Evolutionary conservation across 2,888 invertebrate species (phyloP).

Genomic region (Clostera curtula): DNA sequence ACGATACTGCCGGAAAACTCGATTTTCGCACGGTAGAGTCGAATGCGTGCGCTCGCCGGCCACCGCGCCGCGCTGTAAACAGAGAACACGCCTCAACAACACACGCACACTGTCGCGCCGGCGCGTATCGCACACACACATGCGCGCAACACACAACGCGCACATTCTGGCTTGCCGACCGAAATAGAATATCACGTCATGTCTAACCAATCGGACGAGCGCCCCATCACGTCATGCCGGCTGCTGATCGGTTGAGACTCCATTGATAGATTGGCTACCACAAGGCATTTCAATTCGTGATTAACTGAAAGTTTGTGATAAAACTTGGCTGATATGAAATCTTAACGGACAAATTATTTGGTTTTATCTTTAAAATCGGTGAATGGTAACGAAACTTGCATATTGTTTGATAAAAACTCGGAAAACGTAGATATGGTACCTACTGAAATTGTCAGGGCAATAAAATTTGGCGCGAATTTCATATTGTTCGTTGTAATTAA

Average conservation of each 20-base stretch:
- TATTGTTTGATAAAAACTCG: slow-evolving; percentile 4
- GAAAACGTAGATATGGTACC: slow-evolving; percentile 13
- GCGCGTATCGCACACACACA: slow-evolving; percentile 39
- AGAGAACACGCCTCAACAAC: slow-evolving; percentile 62
- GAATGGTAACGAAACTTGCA: slow-evolving; percentile 8
- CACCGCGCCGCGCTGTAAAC: slow-evolving; percentile 72
- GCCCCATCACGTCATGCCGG: slow-evolving; percentile 46
- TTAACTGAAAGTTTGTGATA: slow-evolving; percentile 70
- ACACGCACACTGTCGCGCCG: slow-evolving; percentile 52
- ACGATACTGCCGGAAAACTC: slow-evolving; percentile 60
- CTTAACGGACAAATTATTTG: slow-evolving; percentile 41
- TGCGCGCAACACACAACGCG: slow-evolving; percentile 37
- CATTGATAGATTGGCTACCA: slow-evolving; percentile 62
- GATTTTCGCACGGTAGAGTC: slow-evolving; percentile 45
- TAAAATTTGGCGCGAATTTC: slow-evolving; percentile 35
- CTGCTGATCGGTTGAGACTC: slow-evolving; percentile 49
- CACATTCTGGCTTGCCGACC: slow-evolving; percentile 50
- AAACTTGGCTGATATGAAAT: slow-evolving; percentile 62
- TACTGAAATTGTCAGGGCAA: slow-evolving; percentile 27
- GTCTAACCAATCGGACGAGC: slow-evolving; percentile 42
- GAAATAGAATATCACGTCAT: slow-evolving; percentile 67
- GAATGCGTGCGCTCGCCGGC: slow-evolving; percentile 80
- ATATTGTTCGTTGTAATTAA: slow-evolving; percentile 19
- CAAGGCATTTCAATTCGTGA: slow-evolving; percentile 63
- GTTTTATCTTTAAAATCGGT: slow-evolving; percentile 30